A percentile compares a stretch with the other conserved stretches of the same genome.
Evolutionary conservation across 2,797 vertebrate genomes (phyloP).

Genomic region (Leptodactylus fallax): DNA sequence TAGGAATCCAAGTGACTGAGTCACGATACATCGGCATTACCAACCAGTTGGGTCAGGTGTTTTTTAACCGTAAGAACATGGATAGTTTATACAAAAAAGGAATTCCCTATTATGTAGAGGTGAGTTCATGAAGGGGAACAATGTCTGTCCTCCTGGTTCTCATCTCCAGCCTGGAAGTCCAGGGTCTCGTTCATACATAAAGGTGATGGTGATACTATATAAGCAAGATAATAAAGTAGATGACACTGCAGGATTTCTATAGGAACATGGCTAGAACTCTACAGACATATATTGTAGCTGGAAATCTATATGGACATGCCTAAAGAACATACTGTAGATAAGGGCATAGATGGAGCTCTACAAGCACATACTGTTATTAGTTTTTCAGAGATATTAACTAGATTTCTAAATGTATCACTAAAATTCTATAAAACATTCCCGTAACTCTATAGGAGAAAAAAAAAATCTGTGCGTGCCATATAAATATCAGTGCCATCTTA

Average conservation of each 20-base stretch:
- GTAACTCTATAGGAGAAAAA: no score
- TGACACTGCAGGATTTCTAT: not conserved
- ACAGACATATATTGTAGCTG: not conserved
- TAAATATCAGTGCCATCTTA: no score
- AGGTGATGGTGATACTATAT: no score
- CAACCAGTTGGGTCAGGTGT: not conserved
- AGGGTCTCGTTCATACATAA: not conserved
- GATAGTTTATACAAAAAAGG: not conserved
- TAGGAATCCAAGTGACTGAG: constrained; percentile 40
- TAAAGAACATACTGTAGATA: no score
- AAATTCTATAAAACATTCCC: no score
- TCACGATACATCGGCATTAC: not conserved
- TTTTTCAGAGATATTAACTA: no score
- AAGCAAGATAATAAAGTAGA: not conserved
- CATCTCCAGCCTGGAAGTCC: not conserved
- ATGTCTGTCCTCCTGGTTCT: not conserved
- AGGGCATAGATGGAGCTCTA: no score
- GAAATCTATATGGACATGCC: not conserved
- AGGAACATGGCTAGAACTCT: not conserved
- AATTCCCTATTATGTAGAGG: not conserved
- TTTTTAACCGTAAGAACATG: constrained; percentile 17
- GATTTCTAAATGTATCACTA: no score
- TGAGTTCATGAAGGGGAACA: not conserved
- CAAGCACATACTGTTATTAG: no score
- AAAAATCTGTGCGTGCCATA: no score